phyloP scores from a whole-genome alignment of 2,888 invertebrate species.

The Drosophila monieri region DNA sequence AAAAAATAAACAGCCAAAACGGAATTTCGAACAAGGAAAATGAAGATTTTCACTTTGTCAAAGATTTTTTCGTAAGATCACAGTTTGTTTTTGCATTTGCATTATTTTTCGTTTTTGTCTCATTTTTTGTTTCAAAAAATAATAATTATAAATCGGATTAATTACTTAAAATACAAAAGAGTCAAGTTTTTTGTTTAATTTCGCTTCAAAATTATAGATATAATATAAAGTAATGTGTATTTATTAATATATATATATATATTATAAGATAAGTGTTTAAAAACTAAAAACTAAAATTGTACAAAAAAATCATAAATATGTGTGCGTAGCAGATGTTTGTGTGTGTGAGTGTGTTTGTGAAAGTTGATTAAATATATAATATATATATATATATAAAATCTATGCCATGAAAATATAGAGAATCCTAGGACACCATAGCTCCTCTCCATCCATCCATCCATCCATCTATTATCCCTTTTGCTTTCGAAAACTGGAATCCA shows the following conservation, averaged over 20 bases:
- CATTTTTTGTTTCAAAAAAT: constrained; percentile 30
- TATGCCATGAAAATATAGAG: constrained; percentile 16
- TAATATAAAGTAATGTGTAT: neutral
- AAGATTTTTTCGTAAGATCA: constrained; percentile 77
- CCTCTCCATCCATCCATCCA: neutral
- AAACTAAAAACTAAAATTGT: constrained; percentile 11
- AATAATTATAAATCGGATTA: constrained; percentile 21
- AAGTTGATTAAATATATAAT: constrained; percentile 13
- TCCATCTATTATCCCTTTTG: neutral
- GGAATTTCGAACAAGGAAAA: constrained; percentile 74
- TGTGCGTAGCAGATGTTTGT: constrained; percentile 1
- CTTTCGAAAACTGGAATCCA: neutral
- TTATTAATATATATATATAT: neutral
- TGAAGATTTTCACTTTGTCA: constrained; percentile 60
- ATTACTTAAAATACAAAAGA: constrained; percentile 7
- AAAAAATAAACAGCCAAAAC: constrained; percentile 63
- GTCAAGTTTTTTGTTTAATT: constrained; percentile 4
- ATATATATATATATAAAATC: neutral
- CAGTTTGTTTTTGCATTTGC: constrained; percentile 81
- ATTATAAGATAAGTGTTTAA: constrained; percentile 11
- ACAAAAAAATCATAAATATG: constrained; percentile 24
- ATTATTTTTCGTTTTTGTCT: constrained; percentile 71
- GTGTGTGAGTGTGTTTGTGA: neutral
- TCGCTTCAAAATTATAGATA: constrained; percentile 1
- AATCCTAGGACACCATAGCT: neutral